These are phyloP conservation scores for Acyrthosiphon pisum DNA, from an alignment of 1,140 invertebrate species.

Conservation along the genomic window DNA sequence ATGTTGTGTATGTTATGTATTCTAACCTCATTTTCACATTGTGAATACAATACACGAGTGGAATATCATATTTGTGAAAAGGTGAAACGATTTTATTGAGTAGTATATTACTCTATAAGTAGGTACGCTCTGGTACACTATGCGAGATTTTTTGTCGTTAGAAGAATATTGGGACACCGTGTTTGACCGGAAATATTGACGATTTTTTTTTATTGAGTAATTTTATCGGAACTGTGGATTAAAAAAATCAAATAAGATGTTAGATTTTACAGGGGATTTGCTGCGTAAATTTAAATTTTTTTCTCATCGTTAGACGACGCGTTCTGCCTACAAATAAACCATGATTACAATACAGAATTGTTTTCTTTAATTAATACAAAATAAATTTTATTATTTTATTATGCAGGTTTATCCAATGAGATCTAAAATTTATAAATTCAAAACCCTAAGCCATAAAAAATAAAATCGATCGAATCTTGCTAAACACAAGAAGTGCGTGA, in stretches of 20 bases:
- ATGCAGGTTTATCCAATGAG: background rate
- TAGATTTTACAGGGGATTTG: background rate
- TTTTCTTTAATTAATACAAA: background rate
- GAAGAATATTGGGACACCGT: background rate
- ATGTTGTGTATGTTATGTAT: background rate
- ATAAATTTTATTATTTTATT: background rate
- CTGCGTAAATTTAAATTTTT: background rate
- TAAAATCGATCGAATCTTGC: background rate
- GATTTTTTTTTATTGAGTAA: conserved; percentile 7
- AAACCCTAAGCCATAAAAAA: background rate
- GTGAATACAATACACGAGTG: background rate
- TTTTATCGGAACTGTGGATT: background rate
- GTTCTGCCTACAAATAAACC: background rate
- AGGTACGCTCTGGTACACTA: background rate
- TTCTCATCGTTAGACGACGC: background rate
- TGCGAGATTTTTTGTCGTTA: background rate
- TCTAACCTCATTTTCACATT: conserved; percentile 5
- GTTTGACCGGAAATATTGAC: background rate
- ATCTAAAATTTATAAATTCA: background rate
- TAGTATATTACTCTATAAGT: background rate
- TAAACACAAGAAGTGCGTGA: background rate
- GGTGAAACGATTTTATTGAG: conserved; percentile 4
- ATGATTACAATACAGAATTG: background rate
- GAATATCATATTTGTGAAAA: conserved; percentile 26
- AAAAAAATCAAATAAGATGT: background rate